Conservation (phyloP, 2,113 vertebrate species). For the Tretioscincus oriximinensis region DNA sequence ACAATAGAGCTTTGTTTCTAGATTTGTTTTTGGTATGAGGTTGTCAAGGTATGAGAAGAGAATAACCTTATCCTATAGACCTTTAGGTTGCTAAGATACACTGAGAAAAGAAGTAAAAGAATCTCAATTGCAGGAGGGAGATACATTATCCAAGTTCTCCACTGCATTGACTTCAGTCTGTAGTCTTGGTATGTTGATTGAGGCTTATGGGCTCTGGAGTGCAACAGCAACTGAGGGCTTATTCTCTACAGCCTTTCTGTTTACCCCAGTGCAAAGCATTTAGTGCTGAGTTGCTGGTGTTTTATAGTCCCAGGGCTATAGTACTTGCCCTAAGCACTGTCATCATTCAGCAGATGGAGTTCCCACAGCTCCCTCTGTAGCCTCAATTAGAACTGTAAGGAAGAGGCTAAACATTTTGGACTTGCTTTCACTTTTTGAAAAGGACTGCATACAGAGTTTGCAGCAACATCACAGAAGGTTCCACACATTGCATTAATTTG, state of each 20-base stretch:
- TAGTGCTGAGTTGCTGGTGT: background rate
- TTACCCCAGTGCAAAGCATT: background rate
- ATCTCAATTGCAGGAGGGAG: too few species aligned
- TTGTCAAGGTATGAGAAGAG: slow-evolving; percentile 31
- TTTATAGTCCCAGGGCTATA: background rate
- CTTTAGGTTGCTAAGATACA: background rate
- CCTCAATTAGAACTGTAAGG: background rate
- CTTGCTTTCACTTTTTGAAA: background rate
- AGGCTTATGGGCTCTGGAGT: background rate
- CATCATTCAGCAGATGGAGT: slow-evolving; percentile 10
- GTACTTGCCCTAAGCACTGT: background rate
- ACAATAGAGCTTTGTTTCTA: background rate
- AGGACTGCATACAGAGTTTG: background rate
- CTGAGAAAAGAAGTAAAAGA: background rate
- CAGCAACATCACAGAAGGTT: background rate
- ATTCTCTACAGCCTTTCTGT: background rate
- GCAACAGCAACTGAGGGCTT: background rate
- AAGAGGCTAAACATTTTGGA: background rate
- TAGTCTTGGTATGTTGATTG: too few species aligned
- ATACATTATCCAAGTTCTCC: too few species aligned
- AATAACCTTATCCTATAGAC: background rate
- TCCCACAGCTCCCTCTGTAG: background rate
- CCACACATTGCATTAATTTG: background rate
- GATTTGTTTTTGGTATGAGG: background rate
- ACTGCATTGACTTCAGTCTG: too few species aligned